Evolutionary conservation across 2,888 invertebrate genomes (phyloP), one percentile per base, ranked within the genome.

Genomic region (Ophioninae sp.): DNA sequence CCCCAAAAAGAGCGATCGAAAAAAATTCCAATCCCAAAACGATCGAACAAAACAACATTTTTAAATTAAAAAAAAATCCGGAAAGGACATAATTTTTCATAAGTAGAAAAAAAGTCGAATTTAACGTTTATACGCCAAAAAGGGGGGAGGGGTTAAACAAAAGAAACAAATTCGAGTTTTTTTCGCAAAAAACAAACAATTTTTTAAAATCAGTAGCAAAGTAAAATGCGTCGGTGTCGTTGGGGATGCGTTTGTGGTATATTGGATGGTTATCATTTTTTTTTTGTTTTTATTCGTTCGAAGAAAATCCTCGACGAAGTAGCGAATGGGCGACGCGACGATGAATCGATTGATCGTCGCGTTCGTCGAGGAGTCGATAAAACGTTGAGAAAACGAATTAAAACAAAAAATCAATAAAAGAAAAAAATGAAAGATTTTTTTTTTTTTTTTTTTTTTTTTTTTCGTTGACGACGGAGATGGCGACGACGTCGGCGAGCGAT

Each of bases 201-300:
- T 63, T 20, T 68, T 7, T 61, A 68, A 80, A 58, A 56, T 69
- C 23, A 22, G 30, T 39, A 9, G 22, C 23, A 22, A n/a, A 67
- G 75, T 75, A 75, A 39, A 65, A 58, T 13, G 58, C 59, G 68
- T 76, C 76, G 76, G 76, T 76, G 23, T 68, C 37, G 68, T 67
- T 44, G 44, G 76, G 76, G 76, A 44, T 76, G 76, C 76, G 68
- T 68, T 76, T 59, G 76, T 68, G 68, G 76, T 76, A 76, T 30
- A 68, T 41, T 22, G 67, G 76, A 76, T 76, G 76, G 76, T 68
- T 67, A 9, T 41, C 37, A 20, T n/a, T 75, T 51, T 51, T 69
- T 56, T 51, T n/a, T 75, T 68, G 23, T 69, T 56, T 69, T 51
- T n/a, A n/a, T 20, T 69, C 56, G 7, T 20, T 69, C 22, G n/a